Conservation (phyloP, 2,888 invertebrate species). For the Podotricha telesiphe region DNA sequence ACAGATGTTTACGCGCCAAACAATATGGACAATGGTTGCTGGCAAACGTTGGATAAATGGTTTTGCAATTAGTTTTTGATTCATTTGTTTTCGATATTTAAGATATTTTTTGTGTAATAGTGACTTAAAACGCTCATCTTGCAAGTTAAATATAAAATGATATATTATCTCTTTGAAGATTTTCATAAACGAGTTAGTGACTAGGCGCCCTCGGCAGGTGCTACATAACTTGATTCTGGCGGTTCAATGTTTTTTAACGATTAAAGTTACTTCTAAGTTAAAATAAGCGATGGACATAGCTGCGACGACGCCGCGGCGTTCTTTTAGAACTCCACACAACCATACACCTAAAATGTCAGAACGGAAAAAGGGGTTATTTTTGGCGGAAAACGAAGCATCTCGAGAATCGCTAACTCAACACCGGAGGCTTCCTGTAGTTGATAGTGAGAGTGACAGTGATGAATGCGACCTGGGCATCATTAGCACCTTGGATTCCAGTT, state of each 20-base stretch:
- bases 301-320: slow-evolving; percentile 71
- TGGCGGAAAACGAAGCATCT: slow-evolving; percentile 54
- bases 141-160: slow-evolving; percentile 11
- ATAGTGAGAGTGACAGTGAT: slow-evolving; percentile 79
- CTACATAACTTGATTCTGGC: slow-evolving; percentile 45
- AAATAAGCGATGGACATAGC: slow-evolving; percentile 56
- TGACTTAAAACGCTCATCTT: neutral
- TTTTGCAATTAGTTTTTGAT: slow-evolving; percentile 33
- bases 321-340: slow-evolving; percentile 63
- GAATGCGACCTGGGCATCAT: slow-evolving; percentile 84
- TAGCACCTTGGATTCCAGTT: slow-evolving; percentile 80
- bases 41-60: slow-evolving; percentile 57
- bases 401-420: slow-evolving; percentile 73
- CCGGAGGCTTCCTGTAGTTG: slow-evolving; percentile 70
- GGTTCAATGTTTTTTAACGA: slow-evolving; percentile 47
- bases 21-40: slow-evolving; percentile 67
- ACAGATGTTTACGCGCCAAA: slow-evolving; percentile 84
- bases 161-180: neutral
- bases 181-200: slow-evolving; percentile 23
- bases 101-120: neutral
- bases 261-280: slow-evolving; percentile 44
- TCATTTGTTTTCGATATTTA: neutral
- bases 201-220: slow-evolving; percentile 46
- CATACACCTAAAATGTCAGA: slow-evolving; percentile 85
- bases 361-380: slow-evolving; percentile 86